A percentile compares a stretch with the other conserved stretches of the same genome.
phyloP scores from a whole-genome alignment of 2,113 vertebrate species.

The Misgurnus mizolepis region DNA sequence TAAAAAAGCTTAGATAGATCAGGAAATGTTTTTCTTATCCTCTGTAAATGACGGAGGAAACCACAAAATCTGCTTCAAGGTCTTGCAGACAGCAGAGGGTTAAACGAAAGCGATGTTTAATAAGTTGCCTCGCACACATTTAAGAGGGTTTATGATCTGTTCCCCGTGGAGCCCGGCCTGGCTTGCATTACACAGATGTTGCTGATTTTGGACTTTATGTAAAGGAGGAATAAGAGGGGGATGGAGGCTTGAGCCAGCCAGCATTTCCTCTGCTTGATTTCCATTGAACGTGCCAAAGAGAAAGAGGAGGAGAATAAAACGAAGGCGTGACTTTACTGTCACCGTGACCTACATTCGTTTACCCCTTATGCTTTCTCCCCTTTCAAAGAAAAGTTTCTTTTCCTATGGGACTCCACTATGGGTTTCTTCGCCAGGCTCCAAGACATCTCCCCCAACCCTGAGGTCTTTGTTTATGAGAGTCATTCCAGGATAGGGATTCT shows the following conservation, averaged over 20 bases:
- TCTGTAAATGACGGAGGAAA: conserved; percentile 1
- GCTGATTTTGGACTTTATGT: conserved; percentile 67
- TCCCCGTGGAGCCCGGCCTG: conserved; percentile 61
- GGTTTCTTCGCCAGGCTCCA: conserved; percentile 34
- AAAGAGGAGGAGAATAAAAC: conserved; percentile 38
- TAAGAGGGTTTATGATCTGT: conserved; percentile 47
- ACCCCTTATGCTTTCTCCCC: conserved; percentile 34
- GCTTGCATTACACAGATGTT: conserved; percentile 74
- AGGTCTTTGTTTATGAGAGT: conserved; percentile 42
- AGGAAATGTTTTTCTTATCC: conserved; percentile 13
- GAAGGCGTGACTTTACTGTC: conserved; percentile 65
- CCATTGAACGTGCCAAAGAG: conserved; percentile 43
- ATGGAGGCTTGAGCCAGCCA: conserved; percentile 51
- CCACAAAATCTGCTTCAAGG: not conserved
- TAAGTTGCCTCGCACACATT: conserved; percentile 50
- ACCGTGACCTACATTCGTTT: conserved; percentile 70
- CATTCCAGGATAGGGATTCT: conserved; percentile 24
- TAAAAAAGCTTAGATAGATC: conserved; percentile 4
- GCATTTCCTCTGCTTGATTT: conserved; percentile 54
- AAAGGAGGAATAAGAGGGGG: conserved; percentile 44
- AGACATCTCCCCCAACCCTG: conserved; percentile 14
- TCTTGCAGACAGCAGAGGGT: conserved; percentile 7
- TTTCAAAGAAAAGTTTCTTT: conserved; percentile 30
- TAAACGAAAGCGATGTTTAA: conserved; percentile 46
- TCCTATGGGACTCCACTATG: conserved; percentile 43